Evolutionary conservation across 2,797 vertebrate species (phyloP), one percentile per base, ranked within the genome.

Genomic region (Euphonia xanthogaster): DNA sequence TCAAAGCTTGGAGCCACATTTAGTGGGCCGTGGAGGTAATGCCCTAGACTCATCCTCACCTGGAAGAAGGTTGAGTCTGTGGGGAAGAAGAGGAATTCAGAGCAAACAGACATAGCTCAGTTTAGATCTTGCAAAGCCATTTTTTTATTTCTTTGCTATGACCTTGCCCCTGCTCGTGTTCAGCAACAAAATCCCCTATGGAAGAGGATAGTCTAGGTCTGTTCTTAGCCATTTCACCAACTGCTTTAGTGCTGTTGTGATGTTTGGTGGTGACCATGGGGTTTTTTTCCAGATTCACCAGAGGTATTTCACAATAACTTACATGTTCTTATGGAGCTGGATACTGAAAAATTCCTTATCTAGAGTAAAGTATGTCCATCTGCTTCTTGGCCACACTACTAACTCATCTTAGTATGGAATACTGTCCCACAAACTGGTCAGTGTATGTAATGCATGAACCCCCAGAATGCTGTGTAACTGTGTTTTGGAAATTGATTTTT

Each of bases 11-110:
- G 66, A 84, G 73, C 53, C 77, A 39, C 75, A 51, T 80, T 91
- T 84, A 91, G 81, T 85, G 72, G 66, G 57, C 66, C 94, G 66
- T 84, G 74, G 40, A 78, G 55, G 40, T 86, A 90, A 83, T 90
- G 55, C 19, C 51, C 18, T 39, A 8, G 48, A 82, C 73, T 76
- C 44, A 48, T 44, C n/a, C 68, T 93, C 30, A 60, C 42, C 53
- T 96, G 55, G 68, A 86, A 75, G 79, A 84, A 51, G 54, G 15
- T 8, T 92, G 78, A 61, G 23, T 57, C 47, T 88, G n/a, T 82
- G 68, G 27, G 42, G 54, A 87, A 48, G 37, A 31, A 88, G 40
- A 57, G 12, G 17, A 93, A 60, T 68, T 91, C 57, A 86, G 33
- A 79, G 27, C 48, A 76, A 72, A 74, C 1, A 7, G 30, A 71